Base-by-base conservation (phyloP, 1,140 invertebrate genomes). In the Lutraria rhynchaena region DNA sequence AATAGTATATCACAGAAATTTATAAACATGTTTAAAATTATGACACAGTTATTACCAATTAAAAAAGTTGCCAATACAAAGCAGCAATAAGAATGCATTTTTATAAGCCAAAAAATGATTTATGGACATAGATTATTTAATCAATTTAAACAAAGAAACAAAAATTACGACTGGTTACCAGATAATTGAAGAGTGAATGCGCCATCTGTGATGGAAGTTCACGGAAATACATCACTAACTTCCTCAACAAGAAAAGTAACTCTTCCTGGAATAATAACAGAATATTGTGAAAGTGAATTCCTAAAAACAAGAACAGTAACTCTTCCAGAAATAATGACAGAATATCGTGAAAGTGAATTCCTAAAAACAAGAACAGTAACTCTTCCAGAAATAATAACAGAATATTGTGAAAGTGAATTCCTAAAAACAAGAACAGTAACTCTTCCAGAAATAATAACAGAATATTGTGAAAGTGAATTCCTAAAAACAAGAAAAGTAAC, bases 131-230 rank as follows among this genome's bases (percentile, higher is more conserved):
- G n/a, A n/a, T n/a, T n/a, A n/a, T n/a, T n/a, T n/a, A n/a, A n/a
- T n/a, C n/a, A n/a, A n/a, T n/a, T n/a, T n/a, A n/a, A n/a, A n/a
- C n/a, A n/a, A n/a, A n/a, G n/a, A n/a, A n/a, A n/a, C n/a, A n/a
- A n/a, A n/a, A n/a, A n/a, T n/a, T n/a, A n/a, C n/a, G n/a, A n/a
- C n/a, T n/a, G n/a, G n/a, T 87, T 87, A 94, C 99, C 82, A 99
- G 96, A 86, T 99, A 99, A 94, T 99, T 99, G 91, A 99, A 99
- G 0, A 99, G 92, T n/a, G 97, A 96, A 93, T 99, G 99, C 0
- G 99, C 99, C 7, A 98, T 98, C 92, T 99, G 98, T 83, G 99
- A 97, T 0, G 99, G 99, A 44, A 99, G 91, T 75, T 97, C 95
- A 3, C 97, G 96, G 74, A 99, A 96, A 91, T 98, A 98, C 75